Base-by-base conservation (phyloP, 2,888 invertebrate genomes). In the Tortrix viridana region DNA sequence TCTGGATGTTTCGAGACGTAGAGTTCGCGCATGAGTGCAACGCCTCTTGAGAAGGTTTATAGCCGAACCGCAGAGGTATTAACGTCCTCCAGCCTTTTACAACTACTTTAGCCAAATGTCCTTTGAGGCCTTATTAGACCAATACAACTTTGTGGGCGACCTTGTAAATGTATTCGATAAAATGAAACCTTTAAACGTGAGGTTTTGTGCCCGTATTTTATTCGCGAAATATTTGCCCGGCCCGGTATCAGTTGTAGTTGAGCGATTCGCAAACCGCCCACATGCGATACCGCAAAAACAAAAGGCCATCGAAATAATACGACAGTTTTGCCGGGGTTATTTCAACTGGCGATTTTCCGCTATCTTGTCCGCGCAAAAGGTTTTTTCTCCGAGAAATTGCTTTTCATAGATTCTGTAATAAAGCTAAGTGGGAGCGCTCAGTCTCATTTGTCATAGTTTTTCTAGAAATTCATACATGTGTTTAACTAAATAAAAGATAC, bases 221-320 rank as follows among this genome's bases (percentile, higher is more conserved):
- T 57, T 57, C 41, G 38, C 37, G 22, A 22, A 9, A 48, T 23
- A 48, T 46, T 60, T 37, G 32, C 43, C 38, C 20, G 18, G 37
- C n/a, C 19, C 58, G 37, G 22, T 60, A 60, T 60, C 52, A 46
- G 20, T 60, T 38, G 46, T 53, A 53, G 52, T 38, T 47, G 52
- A 60, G 23, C 23, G 60, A 47, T 46, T 60, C 52, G 46, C 20
- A 55, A 55, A 55, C 48, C 57, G 46, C 59, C 60, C 46, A 53
- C 60, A 60, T 52, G 46, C 52, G 23, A 60, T 48, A 47, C 49
- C 50, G 44, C 52, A 20, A 44, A 54, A 53, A 53, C 60, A 50
- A 59, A 59, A 59, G 58, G 50, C 58, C 32, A 44, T 44, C 50
- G 50, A 20, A 43, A 50, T 59, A 50, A 59, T 26, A 20, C 50